A percentile compares a stretch with the other conserved stretches of the same genome.
Conservation (phyloP, 1,140 invertebrate genomes). For the Hypothenemus hampei region DNA sequence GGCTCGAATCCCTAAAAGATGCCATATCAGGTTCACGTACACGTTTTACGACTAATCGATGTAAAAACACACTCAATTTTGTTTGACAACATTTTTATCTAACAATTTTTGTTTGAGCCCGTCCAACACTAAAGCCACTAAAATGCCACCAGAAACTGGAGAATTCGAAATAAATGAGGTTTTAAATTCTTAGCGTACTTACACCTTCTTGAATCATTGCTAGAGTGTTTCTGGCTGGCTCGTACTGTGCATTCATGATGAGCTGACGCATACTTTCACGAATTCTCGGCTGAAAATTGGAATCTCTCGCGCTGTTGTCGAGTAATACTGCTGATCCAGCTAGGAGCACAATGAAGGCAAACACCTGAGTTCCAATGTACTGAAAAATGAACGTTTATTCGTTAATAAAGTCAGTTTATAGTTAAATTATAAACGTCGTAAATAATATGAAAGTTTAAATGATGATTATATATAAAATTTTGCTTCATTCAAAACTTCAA, state of each 20-base stretch:
- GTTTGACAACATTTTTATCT: too few species aligned
- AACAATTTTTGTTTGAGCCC: too few species aligned
- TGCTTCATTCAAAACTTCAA: too few species aligned
- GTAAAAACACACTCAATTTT: too few species aligned
- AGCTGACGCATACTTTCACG: constrained; percentile 62
- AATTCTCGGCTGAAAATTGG: constrained; percentile 69
- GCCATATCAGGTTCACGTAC: constrained; percentile 3
- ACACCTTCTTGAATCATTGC: constrained; percentile 81
- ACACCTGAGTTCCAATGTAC: constrained; percentile 64
- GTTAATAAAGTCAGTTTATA: too few species aligned
- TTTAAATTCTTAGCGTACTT: constrained; percentile 44
- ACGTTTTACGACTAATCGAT: too few species aligned
- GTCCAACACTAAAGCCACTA: too few species aligned
- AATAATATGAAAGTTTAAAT: too few species aligned
- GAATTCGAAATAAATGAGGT: background rate
- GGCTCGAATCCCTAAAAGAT: constrained; percentile 4
- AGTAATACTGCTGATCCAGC: constrained; percentile 71
- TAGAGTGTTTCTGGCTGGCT: constrained; percentile 56
- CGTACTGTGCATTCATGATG: constrained; percentile 65
- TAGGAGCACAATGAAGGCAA: constrained; percentile 66
- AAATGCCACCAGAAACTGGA: too few species aligned
- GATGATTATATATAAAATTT: too few species aligned
- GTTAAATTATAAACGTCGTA: too few species aligned
- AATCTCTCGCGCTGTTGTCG: constrained; percentile 73
- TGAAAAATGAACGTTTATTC: constrained; percentile 50